Evolutionary conservation across 2,888 invertebrate species (phyloP), one percentile per base, ranked within the genome.

Genomic region (Pammene fasciana): DNA sequence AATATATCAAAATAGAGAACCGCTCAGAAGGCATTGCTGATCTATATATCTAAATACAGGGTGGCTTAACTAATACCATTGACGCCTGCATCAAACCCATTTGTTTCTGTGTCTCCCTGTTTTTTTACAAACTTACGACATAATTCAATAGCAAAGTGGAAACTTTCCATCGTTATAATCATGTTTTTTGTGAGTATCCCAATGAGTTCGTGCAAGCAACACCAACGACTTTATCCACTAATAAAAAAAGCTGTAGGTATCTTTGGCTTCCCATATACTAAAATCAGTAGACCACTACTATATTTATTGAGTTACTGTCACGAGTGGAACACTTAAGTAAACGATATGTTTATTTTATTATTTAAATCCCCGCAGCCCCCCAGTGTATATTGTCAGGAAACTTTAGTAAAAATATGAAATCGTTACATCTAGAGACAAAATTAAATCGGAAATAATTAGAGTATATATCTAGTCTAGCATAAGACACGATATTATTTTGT

Each of bases 221-320:
- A 9, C 34, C 45, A 68, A 65, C 76, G 77, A 78, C 80, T 79
- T 85, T 83, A 86, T 86, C 82, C 84, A 78, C 83, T 86, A 86
- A 84, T 88, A 90, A 90, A 90, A 89, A 88, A 90, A 90, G 88
- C 89, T 85, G 87, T 87, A n/a, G n/a, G 90, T 81, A 82, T 91
- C 91, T 90, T 91, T 91, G 90, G 90, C 85, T 81, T 77, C 36
- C 65, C 67, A 68, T 67, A 61, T 67, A 73, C 72, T 71, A 68
- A 62, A 74, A 79, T 75, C 79, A 76, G 68, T 50, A 50, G 45
- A 76, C 8, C 76, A 79, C 75, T 64, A 74, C 87, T 85, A 85
- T 71, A 71, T 79, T 87, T 87, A 89, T 88, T 90, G 90, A 87
- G 77, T 85, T 84, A 86, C 82, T 86, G 92, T 89, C 89, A 89